These are phyloP conservation scores for Babyrousa celebensis DNA, from an alignment of 2,797 vertebrate genomes.

Conservation along the genomic window DNA sequence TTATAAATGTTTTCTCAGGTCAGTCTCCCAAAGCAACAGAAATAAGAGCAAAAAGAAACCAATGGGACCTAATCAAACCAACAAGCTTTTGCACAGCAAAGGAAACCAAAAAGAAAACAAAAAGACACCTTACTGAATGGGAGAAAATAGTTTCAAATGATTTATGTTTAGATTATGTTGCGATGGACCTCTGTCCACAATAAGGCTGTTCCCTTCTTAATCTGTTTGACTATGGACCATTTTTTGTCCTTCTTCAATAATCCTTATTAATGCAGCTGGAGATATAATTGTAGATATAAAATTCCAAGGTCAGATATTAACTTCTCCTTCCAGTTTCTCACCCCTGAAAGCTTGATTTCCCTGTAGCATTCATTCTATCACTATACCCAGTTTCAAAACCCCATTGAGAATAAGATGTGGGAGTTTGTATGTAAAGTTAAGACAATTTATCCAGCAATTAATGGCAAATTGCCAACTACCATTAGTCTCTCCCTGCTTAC, in stretches of 20 bases:
- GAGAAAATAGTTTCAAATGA: background rate
- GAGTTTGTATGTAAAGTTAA: background rate
- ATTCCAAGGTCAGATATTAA: background rate
- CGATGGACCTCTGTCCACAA: background rate
- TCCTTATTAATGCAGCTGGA: background rate
- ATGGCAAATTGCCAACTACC: background rate
- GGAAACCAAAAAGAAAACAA: too few relatives aligned
- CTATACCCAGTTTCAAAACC: background rate
- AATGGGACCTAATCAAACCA: too few relatives aligned
- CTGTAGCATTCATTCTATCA: background rate
- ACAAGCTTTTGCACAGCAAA: too few relatives aligned
- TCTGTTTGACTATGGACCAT: background rate
- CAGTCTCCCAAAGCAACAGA: too few relatives aligned
- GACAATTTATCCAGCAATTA: background rate
- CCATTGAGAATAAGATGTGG: background rate
- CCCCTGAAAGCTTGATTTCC: background rate
- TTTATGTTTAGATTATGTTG: background rate
- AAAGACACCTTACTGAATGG: too few relatives aligned
- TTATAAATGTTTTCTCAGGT: too few relatives aligned
- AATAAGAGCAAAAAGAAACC: too few relatives aligned
- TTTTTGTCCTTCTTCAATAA: background rate
- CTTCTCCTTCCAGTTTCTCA: background rate
- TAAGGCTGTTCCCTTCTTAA: background rate
- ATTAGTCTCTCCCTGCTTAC: background rate
- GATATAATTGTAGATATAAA: background rate